phyloP scores from a whole-genome alignment of 2,113 vertebrate species.

The Murina feae region DNA sequence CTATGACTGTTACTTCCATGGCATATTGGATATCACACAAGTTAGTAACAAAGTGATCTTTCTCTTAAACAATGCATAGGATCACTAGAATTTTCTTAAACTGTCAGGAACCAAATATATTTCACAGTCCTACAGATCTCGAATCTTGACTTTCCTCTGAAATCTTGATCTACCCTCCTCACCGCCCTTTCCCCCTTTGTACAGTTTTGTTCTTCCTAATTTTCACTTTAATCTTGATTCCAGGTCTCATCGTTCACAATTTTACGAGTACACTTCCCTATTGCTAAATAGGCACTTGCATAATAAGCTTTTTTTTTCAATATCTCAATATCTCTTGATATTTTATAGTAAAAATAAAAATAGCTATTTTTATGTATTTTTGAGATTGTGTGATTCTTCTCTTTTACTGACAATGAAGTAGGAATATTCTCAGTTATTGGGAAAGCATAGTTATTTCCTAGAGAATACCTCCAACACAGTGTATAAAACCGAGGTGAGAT shows the following conservation, averaged over 20 bases:
- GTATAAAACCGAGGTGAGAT: neutral
- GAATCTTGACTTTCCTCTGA: conserved; percentile 17
- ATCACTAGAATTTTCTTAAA: neutral
- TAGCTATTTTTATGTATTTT: neutral
- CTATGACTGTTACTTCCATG: conserved; percentile 29
- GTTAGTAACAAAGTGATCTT: conserved; percentile 41
- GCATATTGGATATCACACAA: neutral
- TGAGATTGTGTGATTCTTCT: neutral
- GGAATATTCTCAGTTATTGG: neutral
- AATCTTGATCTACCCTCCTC: neutral
- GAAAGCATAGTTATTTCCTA: neutral
- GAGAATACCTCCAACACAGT: neutral
- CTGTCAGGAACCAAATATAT: neutral
- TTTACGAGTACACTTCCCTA: neutral
- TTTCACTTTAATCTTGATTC: neutral
- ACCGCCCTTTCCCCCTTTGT: neutral
- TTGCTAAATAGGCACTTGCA: neutral
- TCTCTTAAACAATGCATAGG: conserved; percentile 46
- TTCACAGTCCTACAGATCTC: neutral
- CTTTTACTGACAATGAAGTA: neutral
- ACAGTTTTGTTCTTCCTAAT: neutral
- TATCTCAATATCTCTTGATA: neutral
- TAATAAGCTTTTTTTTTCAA: neutral
- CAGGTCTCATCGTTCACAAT: neutral
- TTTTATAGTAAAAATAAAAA: neutral